Percentiles rank a stretch among this genome's conserved stretches.
phyloP scores from a whole-genome alignment of 2,797 vertebrate genomes.

The Lithobates pipiens region DNA sequence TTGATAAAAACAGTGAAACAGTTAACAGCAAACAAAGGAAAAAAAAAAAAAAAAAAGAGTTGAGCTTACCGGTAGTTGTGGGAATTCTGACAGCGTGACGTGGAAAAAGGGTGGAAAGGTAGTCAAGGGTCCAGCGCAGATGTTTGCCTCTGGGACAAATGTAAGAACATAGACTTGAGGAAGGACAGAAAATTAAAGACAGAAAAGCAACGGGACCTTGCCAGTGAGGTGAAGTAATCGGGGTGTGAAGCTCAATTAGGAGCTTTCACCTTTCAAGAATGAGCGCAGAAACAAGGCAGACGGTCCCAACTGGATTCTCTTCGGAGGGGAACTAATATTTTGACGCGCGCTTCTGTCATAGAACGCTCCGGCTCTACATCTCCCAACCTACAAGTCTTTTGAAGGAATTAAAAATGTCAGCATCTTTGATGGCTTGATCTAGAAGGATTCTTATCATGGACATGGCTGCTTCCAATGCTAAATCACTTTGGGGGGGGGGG shows the following conservation, averaged over 20 bases:
- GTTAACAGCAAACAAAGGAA: constrained; percentile 2
- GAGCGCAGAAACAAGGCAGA: background rate
- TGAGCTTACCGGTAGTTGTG: constrained; percentile 12
- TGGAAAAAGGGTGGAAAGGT: constrained; percentile 38
- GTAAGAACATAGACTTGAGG: constrained; percentile 31
- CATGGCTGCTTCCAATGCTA: too few relatives aligned
- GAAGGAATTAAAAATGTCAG: background rate
- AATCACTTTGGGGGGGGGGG: too few relatives aligned
- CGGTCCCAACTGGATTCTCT: background rate
- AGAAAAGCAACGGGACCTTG: constrained; percentile 12
- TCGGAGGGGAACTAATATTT: constrained; percentile 5
- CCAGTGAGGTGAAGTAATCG: constrained; percentile 40
- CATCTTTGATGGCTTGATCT: too few relatives aligned
- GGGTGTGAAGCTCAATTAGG: constrained; percentile 22
- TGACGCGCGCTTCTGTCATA: background rate
- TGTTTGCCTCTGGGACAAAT: constrained; percentile 43
- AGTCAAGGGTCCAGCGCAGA: constrained; percentile 15
- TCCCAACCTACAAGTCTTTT: background rate
- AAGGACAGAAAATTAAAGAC: constrained; percentile 40
- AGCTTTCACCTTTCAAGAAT: constrained; percentile 8
- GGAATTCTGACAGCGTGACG: constrained; percentile 26
- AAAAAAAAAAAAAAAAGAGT: background rate
- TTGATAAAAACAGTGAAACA: background rate
- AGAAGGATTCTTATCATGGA: too few relatives aligned
- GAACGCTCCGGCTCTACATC: background rate